These are phyloP conservation scores for Phalacrocorax aristotelis DNA, from an alignment of 2,113 vertebrate genomes.

Conservation along the genomic window DNA sequence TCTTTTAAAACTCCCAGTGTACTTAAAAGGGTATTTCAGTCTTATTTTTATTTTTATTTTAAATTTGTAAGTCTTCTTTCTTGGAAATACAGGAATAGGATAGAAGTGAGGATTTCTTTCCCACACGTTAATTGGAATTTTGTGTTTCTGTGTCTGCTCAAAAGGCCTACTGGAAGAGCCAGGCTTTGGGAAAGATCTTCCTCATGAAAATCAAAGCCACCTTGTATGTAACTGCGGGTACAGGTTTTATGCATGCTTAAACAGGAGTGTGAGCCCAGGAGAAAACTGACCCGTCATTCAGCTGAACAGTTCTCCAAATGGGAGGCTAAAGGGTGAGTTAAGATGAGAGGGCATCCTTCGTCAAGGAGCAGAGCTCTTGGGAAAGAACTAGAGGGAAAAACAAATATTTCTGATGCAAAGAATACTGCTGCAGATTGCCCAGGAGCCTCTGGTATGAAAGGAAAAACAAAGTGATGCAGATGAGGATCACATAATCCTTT, in stretches of 20 bases:
- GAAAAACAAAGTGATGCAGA: neutral
- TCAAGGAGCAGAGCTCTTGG: neutral
- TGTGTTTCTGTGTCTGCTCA: neutral
- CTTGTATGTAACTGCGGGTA: accelerated
- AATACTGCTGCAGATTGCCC: neutral
- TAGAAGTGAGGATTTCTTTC: neutral
- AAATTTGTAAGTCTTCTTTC: neutral
- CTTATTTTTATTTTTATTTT: neutral
- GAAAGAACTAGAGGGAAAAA: neutral
- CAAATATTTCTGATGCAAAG: neutral
- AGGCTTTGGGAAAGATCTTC: neutral
- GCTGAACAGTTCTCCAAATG: neutral
- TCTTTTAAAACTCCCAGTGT: neutral
- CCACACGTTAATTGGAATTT: neutral
- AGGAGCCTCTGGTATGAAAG: neutral
- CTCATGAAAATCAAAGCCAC: neutral
- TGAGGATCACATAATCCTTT: neutral
- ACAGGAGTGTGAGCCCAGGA: neutral
- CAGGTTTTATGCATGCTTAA: neutral
- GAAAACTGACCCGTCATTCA: neutral
- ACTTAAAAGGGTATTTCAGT: neutral
- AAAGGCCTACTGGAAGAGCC: neutral
- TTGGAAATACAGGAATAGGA: neutral
- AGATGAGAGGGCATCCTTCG: neutral
- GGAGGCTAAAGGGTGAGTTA: neutral